Evolutionary conservation across 1,140 invertebrate genomes (phyloP).

Genomic region (Drosophila dunni): DNA sequence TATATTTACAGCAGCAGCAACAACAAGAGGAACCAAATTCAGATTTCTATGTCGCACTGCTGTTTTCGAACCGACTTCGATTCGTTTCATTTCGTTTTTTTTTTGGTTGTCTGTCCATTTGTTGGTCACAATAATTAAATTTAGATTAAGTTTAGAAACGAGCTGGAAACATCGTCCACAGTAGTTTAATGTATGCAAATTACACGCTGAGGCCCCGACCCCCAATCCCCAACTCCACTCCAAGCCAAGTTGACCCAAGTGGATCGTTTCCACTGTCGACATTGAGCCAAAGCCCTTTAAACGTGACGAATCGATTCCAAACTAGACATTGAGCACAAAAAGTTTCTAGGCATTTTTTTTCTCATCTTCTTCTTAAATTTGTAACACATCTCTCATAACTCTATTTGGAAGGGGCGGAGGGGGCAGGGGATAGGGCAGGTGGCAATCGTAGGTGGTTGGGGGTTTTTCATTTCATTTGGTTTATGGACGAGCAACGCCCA

Average conservation of each 20-base stretch:
- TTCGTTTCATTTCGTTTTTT: slow-evolving; percentile 48
- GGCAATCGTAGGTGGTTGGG: not conserved
- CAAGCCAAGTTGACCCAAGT: slow-evolving; percentile 22
- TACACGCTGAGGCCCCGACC: slow-evolving; percentile 59
- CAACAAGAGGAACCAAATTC: slow-evolving; percentile 20
- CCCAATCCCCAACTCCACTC: slow-evolving; percentile 9
- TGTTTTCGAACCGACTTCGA: slow-evolving; percentile 36
- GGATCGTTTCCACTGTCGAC: slow-evolving; percentile 58
- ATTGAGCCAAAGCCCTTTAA: slow-evolving; percentile 71
- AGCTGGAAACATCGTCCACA: slow-evolving; percentile 56
- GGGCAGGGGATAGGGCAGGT: not conserved
- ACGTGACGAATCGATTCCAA: slow-evolving; percentile 79
- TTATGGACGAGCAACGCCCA: slow-evolving; percentile 72
- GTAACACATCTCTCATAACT: slow-evolving; percentile 63
- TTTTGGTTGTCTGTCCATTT: slow-evolving; percentile 43
- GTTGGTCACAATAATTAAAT: slow-evolving; percentile 80
- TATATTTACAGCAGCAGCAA: slow-evolving; percentile 10
- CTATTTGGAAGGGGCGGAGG: not conserved
- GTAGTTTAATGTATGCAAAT: slow-evolving; percentile 82
- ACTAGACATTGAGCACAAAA: slow-evolving; percentile 55
- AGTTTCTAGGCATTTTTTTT: slow-evolving; percentile 29
- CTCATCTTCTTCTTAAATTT: slow-evolving; percentile 42
- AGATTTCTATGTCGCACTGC: slow-evolving; percentile 57
- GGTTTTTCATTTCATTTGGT: slow-evolving; percentile 53
- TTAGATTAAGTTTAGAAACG: slow-evolving; percentile 73